Evolutionary conservation across 2,113 vertebrate species (phyloP).

Genomic region (Gasterosteus aculeatus): DNA sequence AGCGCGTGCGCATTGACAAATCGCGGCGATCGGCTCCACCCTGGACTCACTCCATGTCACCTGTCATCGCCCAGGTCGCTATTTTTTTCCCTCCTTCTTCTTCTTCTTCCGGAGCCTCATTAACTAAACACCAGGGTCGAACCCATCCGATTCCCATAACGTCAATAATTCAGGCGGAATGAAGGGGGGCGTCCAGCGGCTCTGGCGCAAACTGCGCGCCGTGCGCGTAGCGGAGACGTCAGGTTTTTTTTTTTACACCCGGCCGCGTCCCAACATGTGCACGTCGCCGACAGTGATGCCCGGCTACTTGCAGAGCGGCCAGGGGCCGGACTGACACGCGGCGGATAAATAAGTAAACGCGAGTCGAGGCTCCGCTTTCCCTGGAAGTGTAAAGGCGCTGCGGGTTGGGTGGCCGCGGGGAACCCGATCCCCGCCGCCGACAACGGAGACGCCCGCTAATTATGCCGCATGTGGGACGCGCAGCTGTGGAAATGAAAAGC

Average conservation of each 20-base stretch:
- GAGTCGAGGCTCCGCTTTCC: conserved; percentile 66
- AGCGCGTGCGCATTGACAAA: conserved; percentile 12
- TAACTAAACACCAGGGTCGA: conserved; percentile 33
- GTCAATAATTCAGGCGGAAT: conserved; percentile 66
- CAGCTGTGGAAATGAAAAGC: conserved; percentile 25
- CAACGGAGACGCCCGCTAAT: conserved; percentile 47
- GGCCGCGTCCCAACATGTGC: conserved; percentile 38
- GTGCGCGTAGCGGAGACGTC: conserved; percentile 52
- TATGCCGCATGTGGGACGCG: conserved; percentile 65
- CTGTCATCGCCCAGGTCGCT: conserved; percentile 57
- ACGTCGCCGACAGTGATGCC: conserved; percentile 59
- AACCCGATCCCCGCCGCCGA: conserved; percentile 64
- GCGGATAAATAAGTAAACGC: conserved; percentile 76
- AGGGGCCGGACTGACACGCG: conserved; percentile 53
- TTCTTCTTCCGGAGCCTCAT: conserved; percentile 24
- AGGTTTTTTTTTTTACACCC: conserved; percentile 5
- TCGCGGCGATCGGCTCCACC: conserved; percentile 27
- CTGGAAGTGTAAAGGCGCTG: conserved; percentile 70
- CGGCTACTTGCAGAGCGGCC: conserved; percentile 62
- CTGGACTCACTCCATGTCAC: conserved; percentile 45
- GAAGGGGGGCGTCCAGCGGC: background rate
- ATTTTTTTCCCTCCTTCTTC: background rate
- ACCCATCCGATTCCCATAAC: conserved; percentile 25
- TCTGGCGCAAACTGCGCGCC: conserved; percentile 11
- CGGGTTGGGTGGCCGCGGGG: conserved; percentile 67